Conservation (phyloP, 2,888 invertebrate species). For the Luffia ferchaultella region DNA sequence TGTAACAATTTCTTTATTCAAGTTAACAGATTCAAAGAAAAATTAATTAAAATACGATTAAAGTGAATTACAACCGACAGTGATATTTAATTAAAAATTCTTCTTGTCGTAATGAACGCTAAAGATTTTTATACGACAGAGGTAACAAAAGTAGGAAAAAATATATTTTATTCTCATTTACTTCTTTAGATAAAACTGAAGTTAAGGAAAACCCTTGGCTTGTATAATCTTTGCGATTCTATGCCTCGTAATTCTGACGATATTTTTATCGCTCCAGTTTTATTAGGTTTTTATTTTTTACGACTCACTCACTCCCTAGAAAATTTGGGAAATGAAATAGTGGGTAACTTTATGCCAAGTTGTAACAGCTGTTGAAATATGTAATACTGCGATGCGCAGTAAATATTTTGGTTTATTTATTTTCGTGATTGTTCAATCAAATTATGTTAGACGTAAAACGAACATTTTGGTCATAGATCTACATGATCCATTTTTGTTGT, state of each 20-base stretch:
- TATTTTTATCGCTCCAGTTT: constrained; percentile 41
- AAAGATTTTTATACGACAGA: no score
- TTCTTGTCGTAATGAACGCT: no score
- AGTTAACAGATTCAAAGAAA: no score
- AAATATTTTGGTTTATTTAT: not conserved
- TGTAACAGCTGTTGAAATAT: constrained; percentile 18
- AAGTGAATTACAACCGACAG: no score
- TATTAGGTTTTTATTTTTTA: constrained; percentile 42
- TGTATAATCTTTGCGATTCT: constrained; percentile 29
- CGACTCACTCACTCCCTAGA: constrained; percentile 17
- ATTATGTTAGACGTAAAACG: no score
- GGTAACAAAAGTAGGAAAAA: no score
- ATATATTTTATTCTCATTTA: not conserved
- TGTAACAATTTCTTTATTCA: no score
- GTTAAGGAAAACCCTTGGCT: constrained; percentile 16
- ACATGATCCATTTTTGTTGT: no score
- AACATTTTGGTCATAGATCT: no score
- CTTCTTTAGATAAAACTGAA: constrained; percentile 1
- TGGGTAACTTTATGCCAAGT: constrained; percentile 21
- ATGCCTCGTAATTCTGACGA: constrained; percentile 32
- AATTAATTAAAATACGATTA: no score
- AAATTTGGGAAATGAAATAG: constrained; percentile 18
- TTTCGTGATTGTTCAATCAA: not conserved
- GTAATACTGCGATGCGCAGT: constrained; percentile 6
- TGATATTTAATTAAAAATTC: no score